phyloP scores from a whole-genome alignment of 2,113 vertebrate genomes.

The Hylia prasina region DNA sequence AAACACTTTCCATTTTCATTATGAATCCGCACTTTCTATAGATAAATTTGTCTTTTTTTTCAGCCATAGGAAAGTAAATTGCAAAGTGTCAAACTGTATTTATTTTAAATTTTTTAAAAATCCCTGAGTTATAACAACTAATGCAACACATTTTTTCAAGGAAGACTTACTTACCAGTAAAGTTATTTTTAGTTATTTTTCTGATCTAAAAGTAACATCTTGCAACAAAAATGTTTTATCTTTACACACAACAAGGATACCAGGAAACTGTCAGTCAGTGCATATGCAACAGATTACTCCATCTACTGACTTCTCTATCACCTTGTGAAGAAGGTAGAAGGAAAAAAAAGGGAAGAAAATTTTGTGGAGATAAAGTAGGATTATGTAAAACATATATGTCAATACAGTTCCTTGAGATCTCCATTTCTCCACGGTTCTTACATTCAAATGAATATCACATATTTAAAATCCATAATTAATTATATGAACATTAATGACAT shows the following conservation, averaged over 20 bases:
- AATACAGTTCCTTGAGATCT: background rate
- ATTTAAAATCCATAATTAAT: background rate
- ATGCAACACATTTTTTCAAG: background rate
- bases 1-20: constrained; percentile 57
- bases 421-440: background rate
- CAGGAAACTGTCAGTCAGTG: background rate
- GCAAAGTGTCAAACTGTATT: background rate
- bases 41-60: background rate
- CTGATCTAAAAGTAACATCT: background rate
- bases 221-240: background rate
- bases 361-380: background rate
- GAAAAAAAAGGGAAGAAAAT: background rate
- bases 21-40: constrained; percentile 43
- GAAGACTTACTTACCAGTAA: background rate
- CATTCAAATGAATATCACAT: background rate
- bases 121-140: background rate
- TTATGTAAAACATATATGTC: background rate
- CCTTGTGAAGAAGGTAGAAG: background rate
- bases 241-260: background rate
- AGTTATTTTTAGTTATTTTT: background rate
- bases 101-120: background rate
- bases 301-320: background rate
- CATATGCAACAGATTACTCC: background rate
- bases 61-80: background rate
- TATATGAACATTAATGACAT: background rate